Conservation (phyloP, 2,797 vertebrate species). For the Karalla daura region DNA sequence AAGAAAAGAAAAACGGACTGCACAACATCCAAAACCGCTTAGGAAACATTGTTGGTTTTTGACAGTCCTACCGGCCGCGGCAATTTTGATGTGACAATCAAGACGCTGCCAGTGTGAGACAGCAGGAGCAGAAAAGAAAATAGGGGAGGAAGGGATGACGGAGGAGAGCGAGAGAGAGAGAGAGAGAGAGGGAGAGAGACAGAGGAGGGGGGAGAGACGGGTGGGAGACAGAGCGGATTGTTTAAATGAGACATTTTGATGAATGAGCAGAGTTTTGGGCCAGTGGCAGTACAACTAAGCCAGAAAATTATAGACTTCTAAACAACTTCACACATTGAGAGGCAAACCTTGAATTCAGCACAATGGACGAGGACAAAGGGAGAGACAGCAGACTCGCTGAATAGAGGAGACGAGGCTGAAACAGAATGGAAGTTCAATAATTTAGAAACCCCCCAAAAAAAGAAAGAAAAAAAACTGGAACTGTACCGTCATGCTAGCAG, state of each 20-base stretch:
- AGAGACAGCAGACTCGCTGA: not conserved
- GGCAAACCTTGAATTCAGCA: conserved; percentile 33
- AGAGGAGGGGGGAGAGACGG: not conserved
- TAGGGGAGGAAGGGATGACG: conserved; percentile 27
- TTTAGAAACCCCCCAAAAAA: not conserved
- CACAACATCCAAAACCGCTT: conserved; percentile 35
- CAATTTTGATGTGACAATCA: conserved; percentile 63
- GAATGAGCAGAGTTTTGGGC: conserved; percentile 66
- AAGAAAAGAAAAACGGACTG: too few species aligned
- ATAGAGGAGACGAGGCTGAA: not conserved
- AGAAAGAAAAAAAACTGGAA: not conserved
- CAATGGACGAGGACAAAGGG: conserved; percentile 9
- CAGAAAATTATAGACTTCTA: conserved; percentile 67
- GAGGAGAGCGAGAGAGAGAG: conserved; percentile 11
- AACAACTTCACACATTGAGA: conserved; percentile 59
- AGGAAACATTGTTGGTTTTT: conserved; percentile 51
- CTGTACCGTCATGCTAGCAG: not conserved
- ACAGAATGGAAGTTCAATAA: not conserved
- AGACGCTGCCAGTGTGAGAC: conserved; percentile 30
- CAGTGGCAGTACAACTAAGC: conserved; percentile 58
- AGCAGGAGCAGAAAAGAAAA: not conserved
- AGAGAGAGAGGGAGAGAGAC: not conserved
- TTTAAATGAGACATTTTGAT: conserved; percentile 70
- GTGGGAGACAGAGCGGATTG: conserved; percentile 39
- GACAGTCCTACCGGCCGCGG: conserved; percentile 41